Percentiles rank a stretch among this genome's conserved stretches.
Evolutionary conservation across 2,797 vertebrate genomes (phyloP).

Genomic region (Artibeus lituratus): DNA sequence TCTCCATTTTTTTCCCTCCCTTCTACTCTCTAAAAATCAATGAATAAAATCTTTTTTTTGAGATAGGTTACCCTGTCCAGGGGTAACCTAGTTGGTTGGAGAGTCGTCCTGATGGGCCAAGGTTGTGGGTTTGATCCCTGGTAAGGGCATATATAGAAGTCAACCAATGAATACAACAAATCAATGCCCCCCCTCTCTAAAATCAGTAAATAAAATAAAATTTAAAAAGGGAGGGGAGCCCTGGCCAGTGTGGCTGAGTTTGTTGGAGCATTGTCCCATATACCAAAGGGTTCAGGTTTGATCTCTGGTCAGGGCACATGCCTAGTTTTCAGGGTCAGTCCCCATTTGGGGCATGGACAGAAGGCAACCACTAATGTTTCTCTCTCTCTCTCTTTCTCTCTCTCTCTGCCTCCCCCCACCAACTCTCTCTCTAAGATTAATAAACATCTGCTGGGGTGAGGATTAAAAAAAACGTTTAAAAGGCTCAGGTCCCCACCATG

Average conservation of each 20-base stretch:
- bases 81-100: no score
- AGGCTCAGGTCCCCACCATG: accelerated
- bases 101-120: no score
- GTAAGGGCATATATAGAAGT: not conserved
- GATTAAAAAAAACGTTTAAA: not conserved
- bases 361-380: not conserved
- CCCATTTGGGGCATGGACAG: not conserved
- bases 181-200: not conserved
- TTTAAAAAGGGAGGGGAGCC: not conserved
- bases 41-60: no score
- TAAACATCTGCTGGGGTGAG: not conserved
- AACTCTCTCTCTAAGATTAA: not conserved
- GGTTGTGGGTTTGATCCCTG: no score
- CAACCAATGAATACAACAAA: not conserved
- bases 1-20: no score
- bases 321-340: not conserved
- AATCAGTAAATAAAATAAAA: not conserved
- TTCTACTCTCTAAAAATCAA: no score
- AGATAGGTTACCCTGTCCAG: no score
- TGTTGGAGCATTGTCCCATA: not conserved
- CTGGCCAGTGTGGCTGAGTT: not conserved
- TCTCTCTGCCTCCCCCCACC: no score
- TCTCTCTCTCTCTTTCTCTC: not conserved
- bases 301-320: not conserved
- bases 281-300: not conserved